Evolutionary conservation across 2,888 invertebrate genomes (phyloP), one percentile per base, ranked within the genome.

Genomic region (Macrosoma leucophasiata): DNA sequence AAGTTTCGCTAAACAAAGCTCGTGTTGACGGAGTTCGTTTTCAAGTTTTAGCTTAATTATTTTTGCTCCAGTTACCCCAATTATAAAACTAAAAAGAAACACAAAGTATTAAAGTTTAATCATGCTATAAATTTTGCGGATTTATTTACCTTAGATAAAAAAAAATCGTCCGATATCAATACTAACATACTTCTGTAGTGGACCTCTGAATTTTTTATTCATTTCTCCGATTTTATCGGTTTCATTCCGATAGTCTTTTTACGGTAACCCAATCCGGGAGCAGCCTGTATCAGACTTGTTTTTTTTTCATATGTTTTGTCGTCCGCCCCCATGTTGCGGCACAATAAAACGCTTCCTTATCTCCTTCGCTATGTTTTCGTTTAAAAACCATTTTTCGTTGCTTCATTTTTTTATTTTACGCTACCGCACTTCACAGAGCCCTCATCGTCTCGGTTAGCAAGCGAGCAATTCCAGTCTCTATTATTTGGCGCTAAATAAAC

Each of bases 341-440:
- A 70, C 69, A 71, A 70, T 70, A 72, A 65, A 74, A 73, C 63
- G 62, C 52, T 51, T 60, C 58, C 69, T 75, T 72, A 74, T 71
- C 72, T 68, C 50, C 55, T 64, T 53, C 56, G 61, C 65, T 71
- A 65, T 72, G 69, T 75, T 74, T 70, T 69, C 68, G 64, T 68
- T 71, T 65, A 65, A 69, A 70, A 67, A 61, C 55, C 57, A 69
- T 65, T 64, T 67, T 65, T 67, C 59, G 57, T 62, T 63, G 59
- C 57, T 53, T 55, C 48, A 55, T 58, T 60, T 65, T 66, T 67
- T 67, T 67, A 60, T 61, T 60, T 58, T 58, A 49, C 56, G 60
- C 60, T 58, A 61, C 66, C 59, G 58, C 55, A 52, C 46, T 55
- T 48, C 45, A 41, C 44, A 49, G n/a, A n/a, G 51, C 67, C 65